Evolutionary conservation across 2,797 vertebrate species (phyloP).

Genomic region (Podarcis siculus): DNA sequence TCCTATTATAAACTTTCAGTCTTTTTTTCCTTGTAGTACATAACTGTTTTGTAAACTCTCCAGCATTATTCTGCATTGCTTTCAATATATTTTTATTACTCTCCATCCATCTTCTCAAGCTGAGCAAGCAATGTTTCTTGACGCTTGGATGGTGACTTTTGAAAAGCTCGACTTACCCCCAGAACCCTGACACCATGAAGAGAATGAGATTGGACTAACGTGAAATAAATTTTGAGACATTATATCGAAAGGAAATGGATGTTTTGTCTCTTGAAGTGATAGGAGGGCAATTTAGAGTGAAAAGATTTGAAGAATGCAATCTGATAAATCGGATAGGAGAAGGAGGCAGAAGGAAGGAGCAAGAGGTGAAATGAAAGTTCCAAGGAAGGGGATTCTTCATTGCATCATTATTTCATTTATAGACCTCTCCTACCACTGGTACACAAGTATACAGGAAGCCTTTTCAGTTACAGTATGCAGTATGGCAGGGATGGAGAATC

Average conservation of each 20-base stretch:
- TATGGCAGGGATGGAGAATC: not conserved
- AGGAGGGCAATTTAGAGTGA: not conserved
- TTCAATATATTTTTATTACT: not conserved
- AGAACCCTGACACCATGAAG: not conserved
- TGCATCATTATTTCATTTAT: not conserved
- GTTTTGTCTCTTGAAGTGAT: not conserved
- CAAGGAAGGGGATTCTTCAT: not conserved
- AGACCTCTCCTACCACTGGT: not conserved
- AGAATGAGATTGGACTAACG: not conserved
- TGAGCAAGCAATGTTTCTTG: conserved; percentile 3
- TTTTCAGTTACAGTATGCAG: not conserved
- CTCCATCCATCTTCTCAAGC: not conserved
- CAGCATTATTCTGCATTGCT: conserved; percentile 1
- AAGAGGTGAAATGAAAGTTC: not conserved
- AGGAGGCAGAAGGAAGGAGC: not conserved
- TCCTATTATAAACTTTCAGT: conserved; percentile 3
- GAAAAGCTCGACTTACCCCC: not conserved
- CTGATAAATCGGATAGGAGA: not conserved
- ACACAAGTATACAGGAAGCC: not conserved
- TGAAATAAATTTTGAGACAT: not conserved
- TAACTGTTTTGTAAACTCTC: conserved; percentile 24
- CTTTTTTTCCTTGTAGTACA: not conserved
- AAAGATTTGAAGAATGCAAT: not conserved
- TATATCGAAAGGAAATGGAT: not conserved
- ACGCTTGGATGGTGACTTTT: not conserved